These are phyloP conservation scores for Caenorhabditis remanei DNA, from an alignment of 1,140 invertebrate genomes.

Conservation along the genomic window DNA sequence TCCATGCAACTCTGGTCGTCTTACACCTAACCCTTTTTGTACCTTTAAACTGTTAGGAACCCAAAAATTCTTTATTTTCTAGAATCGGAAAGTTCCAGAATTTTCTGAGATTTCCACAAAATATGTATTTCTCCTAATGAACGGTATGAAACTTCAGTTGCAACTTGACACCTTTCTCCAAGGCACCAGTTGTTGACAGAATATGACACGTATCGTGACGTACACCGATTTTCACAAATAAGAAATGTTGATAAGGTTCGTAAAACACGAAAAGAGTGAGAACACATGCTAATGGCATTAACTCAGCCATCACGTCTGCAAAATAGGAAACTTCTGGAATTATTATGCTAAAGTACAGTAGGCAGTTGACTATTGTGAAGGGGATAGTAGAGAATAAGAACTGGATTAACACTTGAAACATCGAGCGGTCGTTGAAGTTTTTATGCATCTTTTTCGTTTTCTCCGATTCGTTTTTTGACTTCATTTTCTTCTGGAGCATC, in stretches of 20 bases:
- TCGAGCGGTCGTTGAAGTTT: not conserved
- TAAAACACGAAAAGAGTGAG: not conserved
- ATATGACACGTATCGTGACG: not conserved
- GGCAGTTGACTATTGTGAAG: not conserved
- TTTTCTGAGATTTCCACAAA: no score
- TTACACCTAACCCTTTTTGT: no score
- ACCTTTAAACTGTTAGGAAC: no score
- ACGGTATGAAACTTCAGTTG: not conserved
- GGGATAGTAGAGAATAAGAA: not conserved
- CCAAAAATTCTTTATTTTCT: no score
- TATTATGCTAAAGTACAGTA: not conserved
- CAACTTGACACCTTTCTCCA: not conserved
- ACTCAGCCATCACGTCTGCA: not conserved
- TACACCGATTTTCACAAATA: not conserved
- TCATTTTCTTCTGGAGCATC: not conserved
- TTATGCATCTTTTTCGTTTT: conserved; percentile 8
- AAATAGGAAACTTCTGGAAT: conserved; percentile 22
- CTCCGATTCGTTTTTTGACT: not conserved
- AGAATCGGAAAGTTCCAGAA: no score
- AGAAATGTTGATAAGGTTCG: not conserved
- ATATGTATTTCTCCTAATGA: not conserved
- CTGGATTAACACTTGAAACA: not conserved
- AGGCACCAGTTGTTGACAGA: not conserved
- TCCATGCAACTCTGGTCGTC: no score
- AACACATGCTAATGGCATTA: conserved; percentile 6